Evolutionary conservation across 2,113 vertebrate species (phyloP).

Genomic region (Oceanites oceanicus): DNA sequence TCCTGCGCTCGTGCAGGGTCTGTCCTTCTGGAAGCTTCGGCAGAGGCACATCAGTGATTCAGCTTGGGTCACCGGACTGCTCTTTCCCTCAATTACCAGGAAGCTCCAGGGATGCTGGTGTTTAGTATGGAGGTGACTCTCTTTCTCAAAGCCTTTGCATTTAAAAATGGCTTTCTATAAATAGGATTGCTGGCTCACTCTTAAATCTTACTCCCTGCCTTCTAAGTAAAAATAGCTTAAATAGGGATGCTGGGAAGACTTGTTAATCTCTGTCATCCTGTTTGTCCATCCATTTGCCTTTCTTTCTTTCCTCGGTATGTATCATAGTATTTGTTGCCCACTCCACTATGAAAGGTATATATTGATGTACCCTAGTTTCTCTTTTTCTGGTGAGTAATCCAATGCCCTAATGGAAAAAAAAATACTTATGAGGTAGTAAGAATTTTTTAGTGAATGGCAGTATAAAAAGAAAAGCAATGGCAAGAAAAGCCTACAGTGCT

Average conservation of each 20-base stretch:
- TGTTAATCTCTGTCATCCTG: constrained; percentile 76
- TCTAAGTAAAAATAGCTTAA: constrained; percentile 83
- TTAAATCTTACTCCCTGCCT: constrained; percentile 83
- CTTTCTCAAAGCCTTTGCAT: constrained; percentile 55
- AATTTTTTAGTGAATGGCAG: neutral
- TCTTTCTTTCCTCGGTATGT: neutral
- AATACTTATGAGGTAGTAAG: neutral
- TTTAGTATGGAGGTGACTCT: constrained; percentile 36
- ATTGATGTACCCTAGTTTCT: neutral
- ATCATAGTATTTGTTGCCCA: neutral
- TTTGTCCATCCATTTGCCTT: constrained; percentile 47
- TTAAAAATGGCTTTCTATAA: constrained; percentile 84
- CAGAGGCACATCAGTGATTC: neutral
- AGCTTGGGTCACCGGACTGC: neutral
- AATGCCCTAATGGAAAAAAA: neutral
- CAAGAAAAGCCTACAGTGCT: neutral
- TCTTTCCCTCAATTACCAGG: neutral
- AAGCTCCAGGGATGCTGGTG: neutral
- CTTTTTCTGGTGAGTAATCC: neutral
- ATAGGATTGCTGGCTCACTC: constrained; percentile 84
- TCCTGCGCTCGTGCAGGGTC: neutral
- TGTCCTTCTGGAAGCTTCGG: constrained; percentile 59
- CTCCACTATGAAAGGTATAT: neutral
- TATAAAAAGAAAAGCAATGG: neutral
- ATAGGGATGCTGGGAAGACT: constrained; percentile 69